Base-by-base conservation (phyloP, 2,113 vertebrate genomes). In the Paradoxurus hermaphroditus region DNA sequence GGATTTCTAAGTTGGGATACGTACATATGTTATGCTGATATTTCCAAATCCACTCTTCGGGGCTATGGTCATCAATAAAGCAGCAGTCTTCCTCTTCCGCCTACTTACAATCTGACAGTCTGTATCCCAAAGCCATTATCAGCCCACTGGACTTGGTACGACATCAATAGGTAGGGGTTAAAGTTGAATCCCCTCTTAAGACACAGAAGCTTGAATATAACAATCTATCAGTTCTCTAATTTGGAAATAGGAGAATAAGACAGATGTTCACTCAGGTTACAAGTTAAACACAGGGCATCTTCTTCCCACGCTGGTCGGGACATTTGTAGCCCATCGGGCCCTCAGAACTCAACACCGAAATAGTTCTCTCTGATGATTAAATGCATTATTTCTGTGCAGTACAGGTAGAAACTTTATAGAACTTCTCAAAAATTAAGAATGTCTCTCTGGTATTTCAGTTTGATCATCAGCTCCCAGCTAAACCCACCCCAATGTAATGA, bases 401-500 rank as follows among this genome's bases (percentile, higher is more conserved):
- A 68, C 86, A 84, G 46, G n/a, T 27, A 86, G 84, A 96, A 68
- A 65, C 10, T 31, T 65, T 36, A 90, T 1, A 73, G 31, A 62
- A 46, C 3, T 13, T 90, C 70, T 93, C 36, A 87, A 94, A 96
- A 67, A 39, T 82, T 83, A 96, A 89, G 39, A 49, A 44, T 73
- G 16, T 44, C 31, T 95, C 36, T 87, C 39, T 87, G 27, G 9
- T 62, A 95, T 85, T 87, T 91, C 92, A 92, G n/a, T 70, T 79
- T 83, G 82, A 93, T 92, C 46, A 86, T 86, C 21, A 87, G 53
- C 96, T 87, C 25, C 23, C 75, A 79, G 27, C 15, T 96, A 97
- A 97, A 78, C 84, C 18, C 19, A 95, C 27, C 25, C 7, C n/a
- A 88, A 75, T 90, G 82, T 85, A 96, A 94, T 90, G 95, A 90